Base-by-base conservation (phyloP, 2,113 vertebrate genomes). In the Thalassoma bifasciatum region DNA sequence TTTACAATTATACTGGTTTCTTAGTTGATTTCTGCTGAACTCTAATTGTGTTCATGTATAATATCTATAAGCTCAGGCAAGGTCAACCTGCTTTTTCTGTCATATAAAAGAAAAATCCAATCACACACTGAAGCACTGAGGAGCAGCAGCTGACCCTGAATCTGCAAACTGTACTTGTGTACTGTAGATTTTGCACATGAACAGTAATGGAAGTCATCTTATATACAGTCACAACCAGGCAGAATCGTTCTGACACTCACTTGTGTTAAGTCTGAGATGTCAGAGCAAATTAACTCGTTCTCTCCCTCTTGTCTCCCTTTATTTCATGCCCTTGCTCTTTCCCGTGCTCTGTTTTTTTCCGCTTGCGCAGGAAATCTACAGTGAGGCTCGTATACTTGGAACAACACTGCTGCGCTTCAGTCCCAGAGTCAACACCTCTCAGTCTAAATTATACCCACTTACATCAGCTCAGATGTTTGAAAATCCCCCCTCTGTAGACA, bases 201-300 rank as follows among this genome's bases (percentile, higher is more conserved):
- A 83, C 70, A 79, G 38, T 73, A 85, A 79, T 72, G 51, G 64
- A 80, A 67, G 84, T 87, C 86, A 44, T 78, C 77, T 78, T 68
- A 37, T 57, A 66, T 84, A 72, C 77, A 79, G 71, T 73, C 73
- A 77, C 69, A 74, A 71, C 13, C 57, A 56, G 50, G 75, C 61
- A 76, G 73, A 91, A 69, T 59, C 58, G 85, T 84, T 85, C 81
- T 79, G 89, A 90, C 89, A 82, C 75, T 56, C 53, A 58, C 72
- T 87, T 77, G 71, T 67, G 75, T 81, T 77, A 83, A 84, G 66
- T 77, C 72, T 42, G 61, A 84, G 78, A 78, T 63, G 80, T 83
- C 82, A 85, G 44, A 51, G 78, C 68, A 80, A 72, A 86, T 87
- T 79, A 61, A 63, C 37, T 66, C 58, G 1, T 56, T 75, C 54